Evolutionary conservation across 1,140 invertebrate genomes (phyloP), one percentile per base, ranked within the genome.

Genomic region (Orchestia grillus): DNA sequence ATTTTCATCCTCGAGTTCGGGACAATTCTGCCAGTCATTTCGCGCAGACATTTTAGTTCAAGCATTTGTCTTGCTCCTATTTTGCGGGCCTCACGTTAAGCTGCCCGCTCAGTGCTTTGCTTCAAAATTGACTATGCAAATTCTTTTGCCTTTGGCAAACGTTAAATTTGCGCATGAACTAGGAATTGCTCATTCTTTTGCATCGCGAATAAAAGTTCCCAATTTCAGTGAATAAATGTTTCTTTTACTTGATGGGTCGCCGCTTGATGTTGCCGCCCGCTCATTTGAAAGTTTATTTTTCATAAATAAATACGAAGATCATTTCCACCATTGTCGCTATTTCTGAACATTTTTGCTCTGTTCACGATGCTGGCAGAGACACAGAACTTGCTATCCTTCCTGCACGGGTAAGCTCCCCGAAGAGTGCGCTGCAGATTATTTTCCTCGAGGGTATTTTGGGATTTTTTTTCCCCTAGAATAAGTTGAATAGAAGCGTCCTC

Each of bases 71-170:
- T 77, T 77, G 62, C 62, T 23, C 36, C 62, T 36, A 77, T 77
- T 77, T 77, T 77, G 15, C 28, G 3, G 62, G 28, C 62, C 36
- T 3, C 62, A 1, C 28, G 36, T 77, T 77, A 77, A 77, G 62
- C 28, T 23, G 36, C 11, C 11, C 62, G 1, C 36, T 3, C 62
- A 77, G 28, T 77, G 62, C 28, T 77, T 28, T 77, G 62, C 62
- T 77, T 77, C 62, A 77, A 77, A 77, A 77, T 77, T 77, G 62
- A 77, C 62, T 77, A 77, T 77, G 62, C 62, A 77, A 77, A 77
- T 77, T 77, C 62, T 36, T 77, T 77, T 77, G 15, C 62, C 62
- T 77, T 77, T 77, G 62, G 62, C 62, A 77, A 77, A 77, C 62
- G 62, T 77, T 77, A 28, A 77, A 77, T 77, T 77, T 77, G 36